Evolutionary conservation across 1,140 invertebrate genomes (phyloP), one percentile per base, ranked within the genome.

Genomic region (Drosophila rufa): DNA sequence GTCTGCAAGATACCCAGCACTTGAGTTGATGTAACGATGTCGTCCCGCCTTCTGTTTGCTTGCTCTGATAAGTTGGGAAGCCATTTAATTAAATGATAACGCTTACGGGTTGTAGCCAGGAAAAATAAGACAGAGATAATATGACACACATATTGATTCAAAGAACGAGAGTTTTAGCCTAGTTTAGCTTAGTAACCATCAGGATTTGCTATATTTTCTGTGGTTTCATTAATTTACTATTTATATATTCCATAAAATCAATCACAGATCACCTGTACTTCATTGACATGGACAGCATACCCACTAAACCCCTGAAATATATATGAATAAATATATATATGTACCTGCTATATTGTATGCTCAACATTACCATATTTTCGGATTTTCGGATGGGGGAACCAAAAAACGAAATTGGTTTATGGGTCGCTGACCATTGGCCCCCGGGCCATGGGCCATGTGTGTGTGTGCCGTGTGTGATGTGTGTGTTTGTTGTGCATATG

Each of bases 341-440:
- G 45, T 43, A 66, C 40, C 38, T 33, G 19, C 11, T 42, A 12
- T 22, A 40, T 15, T 17, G 9, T 7, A 12, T 61, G 33, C 36
- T 27, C 14, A 46, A 46, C 7, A 46, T 67, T 67, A 64, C 22
- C 27, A 67, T 46, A 64, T 19, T 62, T 62, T 27, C 8, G 15
- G 14, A 17, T 45, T 40, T 45, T 46, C 40, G 57, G 64, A n/a
- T 36, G 15, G 64, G 42, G 58, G 11, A 46, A 66, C 30, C 12
- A 27, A 61, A 42, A 61, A 61, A 66, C 27, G 40, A 74, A 56
- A 74, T 73, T 59, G 68, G 55, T 74, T 74, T 73, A 74, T 74
- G 70, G 68, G 46, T 74, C 68, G 70, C 70, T 60, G 68, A 73
- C 67, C 67, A 73, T 60, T 74, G 69, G 67, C 70, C 69, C 46